Conservation (phyloP, 2,888 invertebrate species). For the Sinohyriopsis cumingii region DNA sequence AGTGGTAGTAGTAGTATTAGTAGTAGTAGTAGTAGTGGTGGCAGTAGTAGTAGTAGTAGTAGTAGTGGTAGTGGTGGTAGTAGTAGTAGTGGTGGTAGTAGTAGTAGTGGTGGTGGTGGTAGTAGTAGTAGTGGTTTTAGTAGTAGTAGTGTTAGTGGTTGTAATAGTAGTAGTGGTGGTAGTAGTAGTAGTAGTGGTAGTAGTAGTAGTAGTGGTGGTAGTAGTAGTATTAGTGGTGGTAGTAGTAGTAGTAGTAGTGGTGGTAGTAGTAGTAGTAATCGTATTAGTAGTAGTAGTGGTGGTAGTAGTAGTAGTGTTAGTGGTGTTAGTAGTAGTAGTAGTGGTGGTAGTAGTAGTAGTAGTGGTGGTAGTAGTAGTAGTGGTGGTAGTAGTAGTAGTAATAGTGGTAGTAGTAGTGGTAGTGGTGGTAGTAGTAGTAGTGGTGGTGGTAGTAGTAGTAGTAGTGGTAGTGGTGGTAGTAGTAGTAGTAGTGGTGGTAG, state of each 20-base stretch:
- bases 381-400: not conserved
- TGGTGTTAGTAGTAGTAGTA: too few species aligned
- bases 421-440: not conserved
- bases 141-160: too few species aligned
- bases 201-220: not conserved
- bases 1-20: too few species aligned
- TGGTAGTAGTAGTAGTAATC: not conserved
- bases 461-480: too few species aligned
- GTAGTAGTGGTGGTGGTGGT: too few species aligned
- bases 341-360: not conserved
- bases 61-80: too few species aligned
- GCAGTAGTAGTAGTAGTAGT: not conserved
- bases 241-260: too few species aligned
- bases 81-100: not conserved
- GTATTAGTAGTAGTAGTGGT: not conserved
- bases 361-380: not conserved
- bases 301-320: too few species aligned
- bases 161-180: not conserved
- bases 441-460: not conserved
- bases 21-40: not conserved
- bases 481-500: not conserved
- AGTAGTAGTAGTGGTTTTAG: too few species aligned
- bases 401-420: not conserved
- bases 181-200: too few species aligned
- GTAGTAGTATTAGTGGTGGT: not conserved